Evolutionary conservation across 2,888 invertebrate species (phyloP), one percentile per base, ranked within the genome.

Genomic region (Nowickia ferox): DNA sequence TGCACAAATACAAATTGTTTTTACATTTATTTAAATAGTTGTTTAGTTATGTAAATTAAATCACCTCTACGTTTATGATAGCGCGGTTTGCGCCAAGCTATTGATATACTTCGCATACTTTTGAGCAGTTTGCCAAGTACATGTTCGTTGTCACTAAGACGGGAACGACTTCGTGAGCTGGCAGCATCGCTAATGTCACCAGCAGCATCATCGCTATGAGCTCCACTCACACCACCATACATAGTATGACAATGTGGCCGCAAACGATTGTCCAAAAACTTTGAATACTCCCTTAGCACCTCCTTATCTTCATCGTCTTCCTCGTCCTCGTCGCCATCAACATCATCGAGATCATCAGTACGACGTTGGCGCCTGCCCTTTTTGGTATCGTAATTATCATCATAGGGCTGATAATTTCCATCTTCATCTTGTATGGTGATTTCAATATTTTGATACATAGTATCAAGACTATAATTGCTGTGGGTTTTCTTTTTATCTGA

Each of bases 21-120:
- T 74, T 51, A 71, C n/a, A 48, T 5, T 85, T 78, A 57, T 71
- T 55, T 51, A 78, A 75, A 81, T 63, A 59, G n/a, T 68, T 59
- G 44, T 17, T 48, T 59, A 48, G 11, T 48, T 63, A 77, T 46
- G 51, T 1, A 83, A 74, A 19, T 61, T 48, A 81, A 91, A 89
- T 93, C 93, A 93, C 93, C 93, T 93, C 93, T 91, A 86, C 91
- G 91, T 89, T 91, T 91, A 88, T 92, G 91, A 89, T 92, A 89
- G 82, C 92, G 92, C 75, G 92, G 91, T 87, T 92, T 93, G 76
- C 92, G 92, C 93, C 93, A 93, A 80, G 92, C 92, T 78, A 92
- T 89, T 44, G 93, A 92, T 76, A 93, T 89, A 81, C 92, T 91
- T 66, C 92, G 91, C 89, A 93, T 92, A 74, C 93, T 91, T 66